Base-by-base conservation (phyloP, 2,113 vertebrate genomes). In the Orycteropus afer region DNA sequence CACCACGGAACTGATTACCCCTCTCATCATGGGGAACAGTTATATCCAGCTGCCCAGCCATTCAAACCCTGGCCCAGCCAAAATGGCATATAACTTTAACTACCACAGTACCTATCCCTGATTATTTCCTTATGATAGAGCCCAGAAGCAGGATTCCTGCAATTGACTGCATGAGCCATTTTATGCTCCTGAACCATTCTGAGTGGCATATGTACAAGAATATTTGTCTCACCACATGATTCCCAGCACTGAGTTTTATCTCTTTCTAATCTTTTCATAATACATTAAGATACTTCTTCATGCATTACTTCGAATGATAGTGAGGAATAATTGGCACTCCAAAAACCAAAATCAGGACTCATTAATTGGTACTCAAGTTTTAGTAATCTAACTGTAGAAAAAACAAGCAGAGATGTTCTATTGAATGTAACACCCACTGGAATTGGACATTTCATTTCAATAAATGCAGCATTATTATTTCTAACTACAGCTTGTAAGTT, bases 391-490 rank as follows among this genome's bases (percentile, higher is more conserved):
- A 7, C 42, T 89, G 92, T 86, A 27, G 25, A 63, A 65, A 74
- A 57, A 61, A 34, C 14, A 42, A 80, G 61, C 42, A 79, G 15
- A 83, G 59, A 86, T 32, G 4, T 80, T 86, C 45, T 77, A 65
- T 34, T 71, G 51, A 93, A n/a, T 86, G 83, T 57, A 40, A 32
- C 4, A 42, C 25, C 55, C 20, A 20, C 27, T 49, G 55, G 40
- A 82, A 82, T 78, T 59, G 47, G 27, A 59, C 7, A 55, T 89
- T 88, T 95, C 53, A 89, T 94, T 93, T 89, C 2, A 82, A 74
- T 69, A 88, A 88, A 88, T 37, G 25, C 11, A 61, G 4, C 42
- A 32, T 34, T 67, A 40, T 51, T 57, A 61, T 40, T 49, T 67
- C 90, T 85, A 47, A 27, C 17, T 42, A 14, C 40, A 78, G 25